Conservation (phyloP, 2,113 vertebrate species). For the Cyphomyrus discorhynchus region DNA sequence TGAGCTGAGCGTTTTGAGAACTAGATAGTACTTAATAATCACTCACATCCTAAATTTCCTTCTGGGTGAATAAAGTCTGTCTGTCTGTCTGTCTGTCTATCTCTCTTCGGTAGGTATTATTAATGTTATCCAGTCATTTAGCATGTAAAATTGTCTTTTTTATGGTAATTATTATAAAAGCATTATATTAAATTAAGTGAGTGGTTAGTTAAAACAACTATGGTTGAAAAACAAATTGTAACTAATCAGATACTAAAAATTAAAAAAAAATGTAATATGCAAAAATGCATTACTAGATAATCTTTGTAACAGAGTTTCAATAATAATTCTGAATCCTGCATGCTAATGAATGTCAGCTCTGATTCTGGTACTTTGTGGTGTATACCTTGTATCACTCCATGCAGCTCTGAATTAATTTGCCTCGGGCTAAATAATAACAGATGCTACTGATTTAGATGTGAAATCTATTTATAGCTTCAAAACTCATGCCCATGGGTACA, state of each 20-base stretch:
- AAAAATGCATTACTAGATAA: neutral
- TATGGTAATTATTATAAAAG: neutral
- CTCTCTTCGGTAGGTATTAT: neutral
- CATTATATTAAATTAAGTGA: neutral
- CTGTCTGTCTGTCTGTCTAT: no score
- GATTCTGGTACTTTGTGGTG: neutral
- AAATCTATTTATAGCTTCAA: neutral
- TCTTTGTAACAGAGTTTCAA: neutral
- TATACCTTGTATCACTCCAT: neutral
- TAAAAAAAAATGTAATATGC: neutral
- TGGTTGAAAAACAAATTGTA: neutral
- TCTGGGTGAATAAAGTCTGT: no score
- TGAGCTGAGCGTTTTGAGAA: neutral
- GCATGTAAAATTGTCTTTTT: neutral
- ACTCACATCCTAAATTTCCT: no score
- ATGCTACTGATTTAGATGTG: neutral
- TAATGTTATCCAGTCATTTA: neutral
- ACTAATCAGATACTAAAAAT: neutral
- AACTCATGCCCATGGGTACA: neutral
- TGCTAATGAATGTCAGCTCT: neutral
- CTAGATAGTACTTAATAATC: neutral
- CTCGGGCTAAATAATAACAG: neutral
- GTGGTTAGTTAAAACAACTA: neutral
- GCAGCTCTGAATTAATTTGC: neutral
- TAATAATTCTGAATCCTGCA: neutral